Conservation (phyloP, 2,113 vertebrate genomes). For the Nesoenas mayeri region DNA sequence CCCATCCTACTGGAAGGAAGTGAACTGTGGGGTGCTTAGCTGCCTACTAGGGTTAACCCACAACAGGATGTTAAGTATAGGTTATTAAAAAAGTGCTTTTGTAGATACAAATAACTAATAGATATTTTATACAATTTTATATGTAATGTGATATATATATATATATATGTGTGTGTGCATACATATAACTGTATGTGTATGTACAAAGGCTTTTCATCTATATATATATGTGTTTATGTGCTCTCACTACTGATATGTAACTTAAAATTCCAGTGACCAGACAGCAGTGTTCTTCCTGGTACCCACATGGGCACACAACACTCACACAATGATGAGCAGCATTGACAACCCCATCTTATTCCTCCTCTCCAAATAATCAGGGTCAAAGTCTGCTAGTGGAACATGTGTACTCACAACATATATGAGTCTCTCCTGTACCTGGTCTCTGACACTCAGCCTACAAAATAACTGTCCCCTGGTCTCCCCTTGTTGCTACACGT, state of each 20-base stretch:
- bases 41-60: not conserved
- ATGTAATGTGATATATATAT: not conserved
- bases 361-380: not conserved
- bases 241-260: not conserved
- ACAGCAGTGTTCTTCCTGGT: not conserved
- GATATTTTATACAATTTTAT: not conserved
- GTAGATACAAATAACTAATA: not conserved
- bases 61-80: not conserved
- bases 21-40: not conserved
- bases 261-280: not conserved
- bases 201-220: not conserved
- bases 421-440: not conserved
- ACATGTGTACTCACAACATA: not conserved
- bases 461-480: not conserved
- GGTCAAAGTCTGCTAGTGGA: not conserved
- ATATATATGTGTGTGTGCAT: too few species aligned
- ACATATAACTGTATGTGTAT: too few species aligned
- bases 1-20: too few species aligned
- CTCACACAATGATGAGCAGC: not conserved
- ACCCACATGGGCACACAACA: not conserved
- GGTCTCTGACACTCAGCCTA: not conserved
- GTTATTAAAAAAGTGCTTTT: not conserved
- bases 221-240: not conserved
- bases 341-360: not conserved
- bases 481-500: not conserved